Evolutionary conservation across 2,113 vertebrate genomes (phyloP).

Genomic region (Mormoops blainvillei): DNA sequence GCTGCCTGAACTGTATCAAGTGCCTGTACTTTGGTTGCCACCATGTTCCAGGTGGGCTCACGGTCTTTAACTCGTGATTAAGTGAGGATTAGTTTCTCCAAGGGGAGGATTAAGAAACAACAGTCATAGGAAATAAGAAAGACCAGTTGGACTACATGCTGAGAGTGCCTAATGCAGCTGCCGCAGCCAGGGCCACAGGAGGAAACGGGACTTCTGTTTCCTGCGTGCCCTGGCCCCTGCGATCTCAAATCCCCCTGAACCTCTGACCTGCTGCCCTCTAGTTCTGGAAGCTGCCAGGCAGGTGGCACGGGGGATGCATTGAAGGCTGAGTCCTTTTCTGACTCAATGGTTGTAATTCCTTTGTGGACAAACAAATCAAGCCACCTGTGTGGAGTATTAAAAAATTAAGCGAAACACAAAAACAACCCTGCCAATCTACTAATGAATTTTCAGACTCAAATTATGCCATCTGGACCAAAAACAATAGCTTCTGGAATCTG

Average conservation of each 20-base stretch:
- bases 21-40: neutral
- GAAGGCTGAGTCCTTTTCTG: conserved; percentile 12
- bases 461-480: conserved; percentile 25
- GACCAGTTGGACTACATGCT: neutral
- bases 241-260: conserved; percentile 20
- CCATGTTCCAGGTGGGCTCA: neutral
- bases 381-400: conserved; percentile 20
- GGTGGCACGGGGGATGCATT: neutral
- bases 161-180: neutral
- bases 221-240: neutral
- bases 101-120: neutral
- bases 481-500: conserved; percentile 38
- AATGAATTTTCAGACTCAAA: conserved; percentile 25
- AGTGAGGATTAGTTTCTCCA: neutral
- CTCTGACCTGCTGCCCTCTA: neutral
- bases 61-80: neutral
- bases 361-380: neutral
- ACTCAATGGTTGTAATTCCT: conserved; percentile 7
- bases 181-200: neutral
- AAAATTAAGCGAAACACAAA: conserved; percentile 9
- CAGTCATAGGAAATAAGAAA: neutral
- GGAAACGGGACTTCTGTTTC: neutral
- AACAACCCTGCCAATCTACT: neutral
- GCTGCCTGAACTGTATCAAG: neutral
- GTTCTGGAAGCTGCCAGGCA: neutral